Base-by-base conservation (phyloP, 2,797 vertebrate species). In the Peromyscus aztecus region DNA sequence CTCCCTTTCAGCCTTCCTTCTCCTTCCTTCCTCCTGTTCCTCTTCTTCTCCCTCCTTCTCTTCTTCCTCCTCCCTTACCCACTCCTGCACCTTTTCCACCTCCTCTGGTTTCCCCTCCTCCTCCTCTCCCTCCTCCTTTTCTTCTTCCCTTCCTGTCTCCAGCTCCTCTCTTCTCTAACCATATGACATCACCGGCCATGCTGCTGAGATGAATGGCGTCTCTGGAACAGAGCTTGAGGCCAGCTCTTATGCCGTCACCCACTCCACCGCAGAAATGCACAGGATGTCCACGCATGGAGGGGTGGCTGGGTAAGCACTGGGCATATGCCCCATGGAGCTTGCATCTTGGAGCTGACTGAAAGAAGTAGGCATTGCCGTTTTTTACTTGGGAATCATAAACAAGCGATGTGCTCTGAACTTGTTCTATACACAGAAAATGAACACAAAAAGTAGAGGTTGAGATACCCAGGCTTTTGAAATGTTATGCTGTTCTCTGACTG, bases 171-270 rank as follows among this genome's bases (percentile, higher is more conserved):
- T n/a, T 46, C 13, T 77, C 89, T 90, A 13, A 11, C 4, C 9
- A 0, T 29, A 34, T 76, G 90, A 91, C 46, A 21, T 84, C 96
- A 80, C 49, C 76, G 65, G 55, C 90, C 84, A 24, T 67, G 77
- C 86, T 97, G 94, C 92, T 87, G 87, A 93, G 86, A 34, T 77
- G 46, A 52, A 84, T 52, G 46, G 49, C 37, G 14, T 83, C 69
- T 27, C 81, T 6, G 80, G n/a, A 84, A 84, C 23, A 80, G 88
- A 69, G 23, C 69, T 71, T 63, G 40, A 63, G 59, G 73, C 91
- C 94, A 92, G 3, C 5, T 77, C 43, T 89, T 73, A 91, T 2
- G 34, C 9, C 13, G 2, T 80, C 81, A 78, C 8, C 17, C 67
- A 95, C 61, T 85, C 40, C 21, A 0, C 73, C 65, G 71, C 40